Base-by-base conservation (phyloP, 2,113 vertebrate species). In the Grammomys dolichurus region DNA sequence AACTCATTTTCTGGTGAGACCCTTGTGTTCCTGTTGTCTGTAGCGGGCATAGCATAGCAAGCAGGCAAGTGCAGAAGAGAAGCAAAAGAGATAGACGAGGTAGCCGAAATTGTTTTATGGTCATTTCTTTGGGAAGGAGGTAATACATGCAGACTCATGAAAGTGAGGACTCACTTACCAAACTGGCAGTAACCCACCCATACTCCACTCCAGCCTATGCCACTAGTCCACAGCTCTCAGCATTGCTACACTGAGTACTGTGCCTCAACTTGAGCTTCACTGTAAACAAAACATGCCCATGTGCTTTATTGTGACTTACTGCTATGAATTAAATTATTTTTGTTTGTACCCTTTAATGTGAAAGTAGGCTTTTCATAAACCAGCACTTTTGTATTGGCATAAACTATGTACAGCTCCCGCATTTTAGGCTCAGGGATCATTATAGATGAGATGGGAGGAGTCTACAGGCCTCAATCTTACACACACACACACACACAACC, bases 301-400 rank as follows among this genome's bases (percentile, higher is more conserved):
- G 20, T 81, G 31, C 33, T 69, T 69, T 60, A 87, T 36, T 93
- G 13, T 89, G 90, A 91, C 48, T 89, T 75, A 86, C 31, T 90
- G 24, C 43, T 87, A 80, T 19, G 72, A 82, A 67, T 75, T 46
- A 0, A 20, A 73, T 56, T 82, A 51, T 87, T 90, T 91, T 65
- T 48, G 80, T 85, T 90, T 85, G 31, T 95, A 87, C 86, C 65
- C 9, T 94, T 96, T 91, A 93, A 94, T 5, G 63, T 85, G 76
- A 90, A 92, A 87, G 20, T 90, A 40, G 51, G 9, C 5, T 22
- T 89, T 82, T n/a, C 87, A 36, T 60, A 1, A 69, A 80, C 22
- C 69, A 72, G 4, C 7, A 8, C 24, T 92, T 95, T 69, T 65
- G 46, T 12, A 31, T 80, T 90, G 80, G 54, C 31, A 63, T 81